Base-by-base conservation (phyloP, 2,888 invertebrate genomes). In the Orchestes rusci region DNA sequence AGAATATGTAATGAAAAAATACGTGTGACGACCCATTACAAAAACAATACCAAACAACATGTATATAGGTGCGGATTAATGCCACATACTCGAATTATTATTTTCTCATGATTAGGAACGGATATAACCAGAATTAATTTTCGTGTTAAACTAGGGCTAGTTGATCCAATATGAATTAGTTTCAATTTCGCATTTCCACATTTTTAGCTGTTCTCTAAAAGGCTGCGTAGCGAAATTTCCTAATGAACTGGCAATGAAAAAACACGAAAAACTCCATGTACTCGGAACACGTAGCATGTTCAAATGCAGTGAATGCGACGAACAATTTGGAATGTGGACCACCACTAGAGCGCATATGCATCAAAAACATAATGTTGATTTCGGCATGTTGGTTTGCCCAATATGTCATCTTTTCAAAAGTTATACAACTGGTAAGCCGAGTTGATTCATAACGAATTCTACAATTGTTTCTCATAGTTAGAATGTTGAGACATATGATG, bases 321-420 rank as follows among this genome's bases (percentile, higher is more conserved):
- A 71, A 44, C 64, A 68, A n/a, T 70, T 76, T 50, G 62, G 69
- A 1, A 73, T 73, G 43, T 86, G 86, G 86, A 70, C 77, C 15
- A 69, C 73, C 3, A 79, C 83, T 56, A 75, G 79, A 4, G 66
- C 74, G 51, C 86, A 86, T 63, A 66, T 85, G 54, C 84, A 83
- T 80, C 77, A 76, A 53, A 66, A 69, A 2, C 84, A 85, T 63
- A 69, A 74, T 53, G 66, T 80, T 8, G 75, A 78, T 59, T 66
- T 76, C 39, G 80, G 78, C 51, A 59, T 80, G 29, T 64, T 76
- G 32, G 70, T 72, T 17, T 80, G 80, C 54, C 74, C 75, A 1
- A 65, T 74, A 42, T 80, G 80, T 55, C 66, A 68, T 41, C 59
- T 62, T 4, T 78, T 74, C 56, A 78, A 75, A 55, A 73, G 76